phyloP scores from a whole-genome alignment of 1,140 invertebrate species.

The Microvelia longipes region DNA sequence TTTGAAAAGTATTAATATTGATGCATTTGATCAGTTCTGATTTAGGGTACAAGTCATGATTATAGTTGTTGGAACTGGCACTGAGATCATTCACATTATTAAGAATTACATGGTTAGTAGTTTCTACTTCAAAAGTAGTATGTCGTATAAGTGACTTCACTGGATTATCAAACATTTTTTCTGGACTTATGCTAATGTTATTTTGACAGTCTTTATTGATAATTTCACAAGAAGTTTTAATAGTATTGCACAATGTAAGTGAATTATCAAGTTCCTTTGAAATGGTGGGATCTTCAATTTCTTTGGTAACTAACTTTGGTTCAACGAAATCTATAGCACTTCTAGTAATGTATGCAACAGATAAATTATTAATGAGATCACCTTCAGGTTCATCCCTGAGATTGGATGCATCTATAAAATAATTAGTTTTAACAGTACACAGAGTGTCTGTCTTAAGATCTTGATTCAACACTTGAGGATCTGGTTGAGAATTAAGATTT shows the following conservation, averaged over 20 bases:
- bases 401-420: constrained; percentile 57
- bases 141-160: neutral
- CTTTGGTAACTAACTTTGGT: neutral
- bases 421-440: constrained; percentile 23
- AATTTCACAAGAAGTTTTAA: neutral
- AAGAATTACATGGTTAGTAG: neutral
- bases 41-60: neutral
- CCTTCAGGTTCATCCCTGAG: constrained; percentile 45
- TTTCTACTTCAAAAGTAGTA: neutral
- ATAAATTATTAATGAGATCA: neutral
- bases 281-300: neutral
- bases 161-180: neutral
- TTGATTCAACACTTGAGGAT: neutral
- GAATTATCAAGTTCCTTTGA: neutral
- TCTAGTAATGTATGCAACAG: neutral
- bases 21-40: neutral
- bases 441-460: neutral
- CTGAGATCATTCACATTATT: neutral
- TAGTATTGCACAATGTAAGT: neutral
- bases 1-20: neutral
- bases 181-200: neutral
- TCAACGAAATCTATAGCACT: constrained; percentile 3
- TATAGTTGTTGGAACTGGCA: neutral
- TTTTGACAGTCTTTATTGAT: neutral
- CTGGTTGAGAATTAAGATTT: neutral